These are phyloP conservation scores for Gryllus bimaculatus DNA, from an alignment of 1,140 invertebrate genomes.

Conservation along the genomic window DNA sequence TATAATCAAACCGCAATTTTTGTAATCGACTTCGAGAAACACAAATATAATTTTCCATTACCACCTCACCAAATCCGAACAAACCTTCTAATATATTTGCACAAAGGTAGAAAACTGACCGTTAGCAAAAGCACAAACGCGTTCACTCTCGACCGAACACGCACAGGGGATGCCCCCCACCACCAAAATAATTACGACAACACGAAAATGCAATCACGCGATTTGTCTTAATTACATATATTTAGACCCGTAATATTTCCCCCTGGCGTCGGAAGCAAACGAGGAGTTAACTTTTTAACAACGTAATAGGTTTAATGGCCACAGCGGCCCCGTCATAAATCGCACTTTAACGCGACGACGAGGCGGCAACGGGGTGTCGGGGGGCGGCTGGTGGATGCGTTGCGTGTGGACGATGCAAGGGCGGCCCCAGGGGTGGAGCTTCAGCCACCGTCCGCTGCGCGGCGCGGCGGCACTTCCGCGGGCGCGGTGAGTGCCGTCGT, in stretches of 20 bases:
- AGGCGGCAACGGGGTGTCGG: not conserved
- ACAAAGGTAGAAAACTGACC: too few species aligned
- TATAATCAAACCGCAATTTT: too few species aligned
- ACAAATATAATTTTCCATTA: too few species aligned
- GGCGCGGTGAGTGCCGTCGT: not conserved
- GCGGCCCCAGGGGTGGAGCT: not conserved
- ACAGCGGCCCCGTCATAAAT: not conserved
- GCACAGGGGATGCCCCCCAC: not conserved
- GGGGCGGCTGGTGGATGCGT: not conserved
- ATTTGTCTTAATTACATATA: slow-evolving; percentile 6
- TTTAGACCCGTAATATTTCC: not conserved
- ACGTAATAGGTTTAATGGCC: slow-evolving; percentile 4
- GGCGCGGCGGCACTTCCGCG: not conserved
- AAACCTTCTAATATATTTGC: too few species aligned
- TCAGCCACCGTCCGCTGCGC: not conserved
- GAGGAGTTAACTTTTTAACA: slow-evolving; percentile 5
- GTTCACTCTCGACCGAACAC: not conserved
- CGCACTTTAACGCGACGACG: not conserved
- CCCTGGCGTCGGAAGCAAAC: not conserved
- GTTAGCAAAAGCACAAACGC: not conserved
- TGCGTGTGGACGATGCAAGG: too few species aligned
- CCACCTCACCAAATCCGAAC: too few species aligned
- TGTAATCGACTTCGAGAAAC: too few species aligned
- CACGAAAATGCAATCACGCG: slow-evolving; percentile 3
- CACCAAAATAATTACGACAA: not conserved